phyloP scores from a whole-genome alignment of 1,140 invertebrate genomes.

The Zaprionus ornatus region DNA sequence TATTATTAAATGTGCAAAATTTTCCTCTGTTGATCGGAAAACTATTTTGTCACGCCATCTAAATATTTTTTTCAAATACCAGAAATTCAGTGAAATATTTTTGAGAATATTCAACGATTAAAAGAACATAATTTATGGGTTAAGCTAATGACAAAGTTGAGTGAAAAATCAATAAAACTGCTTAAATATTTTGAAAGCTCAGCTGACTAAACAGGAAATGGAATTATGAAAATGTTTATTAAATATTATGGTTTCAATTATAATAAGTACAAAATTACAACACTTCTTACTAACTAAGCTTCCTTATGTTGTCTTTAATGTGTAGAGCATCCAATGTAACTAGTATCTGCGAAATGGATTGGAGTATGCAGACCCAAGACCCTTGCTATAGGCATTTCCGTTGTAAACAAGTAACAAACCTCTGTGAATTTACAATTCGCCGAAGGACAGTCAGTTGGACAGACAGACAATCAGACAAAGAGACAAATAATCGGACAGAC shows the following conservation, averaged over 20 bases:
- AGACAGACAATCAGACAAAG: neutral
- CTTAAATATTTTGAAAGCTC: neutral
- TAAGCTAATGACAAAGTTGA: neutral
- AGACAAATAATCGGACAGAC: neutral
- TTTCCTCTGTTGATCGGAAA: conserved; percentile 1
- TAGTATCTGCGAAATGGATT: neutral
- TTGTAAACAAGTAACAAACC: conserved; percentile 1
- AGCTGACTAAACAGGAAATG: neutral
- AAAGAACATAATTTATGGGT: conserved; percentile 8
- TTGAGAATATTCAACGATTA: neutral
- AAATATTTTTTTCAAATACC: conserved; percentile 5
- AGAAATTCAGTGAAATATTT: neutral
- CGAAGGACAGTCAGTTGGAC: conserved; percentile 1
- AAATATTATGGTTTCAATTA: too few species aligned
- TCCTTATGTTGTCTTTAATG: too few species aligned
- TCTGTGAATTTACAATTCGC: conserved; percentile 1
- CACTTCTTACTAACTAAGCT: too few species aligned
- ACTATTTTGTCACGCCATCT: conserved; percentile 10
- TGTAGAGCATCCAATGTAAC: too few species aligned
- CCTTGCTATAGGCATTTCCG: neutral
- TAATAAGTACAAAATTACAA: too few species aligned
- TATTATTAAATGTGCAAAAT: neutral
- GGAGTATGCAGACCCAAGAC: too few species aligned
- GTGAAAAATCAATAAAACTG: neutral
- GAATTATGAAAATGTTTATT: neutral